Conservation (phyloP, 2,797 vertebrate species). For the Mormyrops boulengeri region DNA sequence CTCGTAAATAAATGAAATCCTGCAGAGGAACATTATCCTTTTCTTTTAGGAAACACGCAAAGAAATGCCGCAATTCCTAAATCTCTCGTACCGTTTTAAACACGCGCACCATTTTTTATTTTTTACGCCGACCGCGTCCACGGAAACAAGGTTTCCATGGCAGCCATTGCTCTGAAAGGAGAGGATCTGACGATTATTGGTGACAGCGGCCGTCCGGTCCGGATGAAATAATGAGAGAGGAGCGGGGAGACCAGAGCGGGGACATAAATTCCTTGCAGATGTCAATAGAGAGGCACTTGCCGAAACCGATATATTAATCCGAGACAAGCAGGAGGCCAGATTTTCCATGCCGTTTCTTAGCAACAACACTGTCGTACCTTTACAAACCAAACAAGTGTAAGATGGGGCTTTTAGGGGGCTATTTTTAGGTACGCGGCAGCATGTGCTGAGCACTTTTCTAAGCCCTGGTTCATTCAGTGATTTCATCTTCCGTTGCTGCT, state of each 20-base stretch:
- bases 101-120: slow-evolving; percentile 12
- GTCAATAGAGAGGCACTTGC: slow-evolving; percentile 30
- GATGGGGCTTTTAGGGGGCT: neutral
- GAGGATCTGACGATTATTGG: neutral
- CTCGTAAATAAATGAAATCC: neutral
- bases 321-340: slow-evolving; percentile 22
- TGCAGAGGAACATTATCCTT: neutral
- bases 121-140: neutral
- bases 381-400: slow-evolving; percentile 6
- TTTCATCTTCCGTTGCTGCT: neutral
- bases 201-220: neutral
- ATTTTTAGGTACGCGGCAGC: slow-evolving; percentile 2
- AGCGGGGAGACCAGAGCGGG: slow-evolving; percentile 11
- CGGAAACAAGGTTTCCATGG: slow-evolving; percentile 13
- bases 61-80: slow-evolving; percentile 8
- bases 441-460: neutral
- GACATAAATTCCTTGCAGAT: slow-evolving; percentile 33
- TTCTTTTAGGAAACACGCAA: neutral
- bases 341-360: slow-evolving; percentile 40
- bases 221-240: slow-evolving; percentile 13
- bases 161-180: neutral
- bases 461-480: neutral
- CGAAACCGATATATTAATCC: slow-evolving; percentile 32
- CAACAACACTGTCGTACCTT: slow-evolving; percentile 27
- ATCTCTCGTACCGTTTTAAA: slow-evolving; percentile 1